Evolutionary conservation across 2,888 invertebrate species (phyloP).

Genomic region (Nemapogon koenigi): DNA sequence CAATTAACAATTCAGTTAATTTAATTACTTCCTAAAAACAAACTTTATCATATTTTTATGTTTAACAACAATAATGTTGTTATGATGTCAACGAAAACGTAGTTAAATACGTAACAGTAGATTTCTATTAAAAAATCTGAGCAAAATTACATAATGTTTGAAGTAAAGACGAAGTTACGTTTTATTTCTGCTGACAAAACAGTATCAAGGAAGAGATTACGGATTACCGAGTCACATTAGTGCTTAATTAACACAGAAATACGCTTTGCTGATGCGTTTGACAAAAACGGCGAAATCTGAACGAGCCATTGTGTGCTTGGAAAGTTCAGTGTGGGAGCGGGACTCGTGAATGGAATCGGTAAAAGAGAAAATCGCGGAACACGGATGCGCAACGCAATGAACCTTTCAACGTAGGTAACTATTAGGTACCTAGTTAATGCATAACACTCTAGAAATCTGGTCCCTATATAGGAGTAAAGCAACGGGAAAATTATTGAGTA

Average conservation of each 20-base stretch:
- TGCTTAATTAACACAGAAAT: slow-evolving; percentile 38
- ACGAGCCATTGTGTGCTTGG: slow-evolving; percentile 48
- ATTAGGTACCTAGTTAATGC: background rate
- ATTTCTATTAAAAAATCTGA: no score
- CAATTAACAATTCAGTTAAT: no score
- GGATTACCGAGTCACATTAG: slow-evolving; percentile 27
- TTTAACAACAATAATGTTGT: no score
- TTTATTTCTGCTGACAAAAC: no score
- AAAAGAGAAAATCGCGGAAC: slow-evolving; percentile 43
- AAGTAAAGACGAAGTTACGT: no score
- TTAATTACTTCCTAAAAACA: no score
- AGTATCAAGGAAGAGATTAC: slow-evolving; percentile 40
- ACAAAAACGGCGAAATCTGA: slow-evolving; percentile 61
- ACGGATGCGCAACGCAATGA: slow-evolving; percentile 12
- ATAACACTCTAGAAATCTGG: no score
- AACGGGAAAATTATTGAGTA: no score
- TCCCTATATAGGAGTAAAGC: slow-evolving; percentile 3
- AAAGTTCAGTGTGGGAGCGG: slow-evolving; percentile 51
- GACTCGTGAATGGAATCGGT: slow-evolving; percentile 27
- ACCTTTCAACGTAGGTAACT: slow-evolving; percentile 8
- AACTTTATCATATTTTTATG: no score
- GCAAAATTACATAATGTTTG: no score
- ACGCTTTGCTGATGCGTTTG: slow-evolving; percentile 30
- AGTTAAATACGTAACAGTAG: no score
- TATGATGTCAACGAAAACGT: no score